Evolutionary conservation across 2,888 invertebrate species (phyloP).

Genomic region (Alsophila aescularia): DNA sequence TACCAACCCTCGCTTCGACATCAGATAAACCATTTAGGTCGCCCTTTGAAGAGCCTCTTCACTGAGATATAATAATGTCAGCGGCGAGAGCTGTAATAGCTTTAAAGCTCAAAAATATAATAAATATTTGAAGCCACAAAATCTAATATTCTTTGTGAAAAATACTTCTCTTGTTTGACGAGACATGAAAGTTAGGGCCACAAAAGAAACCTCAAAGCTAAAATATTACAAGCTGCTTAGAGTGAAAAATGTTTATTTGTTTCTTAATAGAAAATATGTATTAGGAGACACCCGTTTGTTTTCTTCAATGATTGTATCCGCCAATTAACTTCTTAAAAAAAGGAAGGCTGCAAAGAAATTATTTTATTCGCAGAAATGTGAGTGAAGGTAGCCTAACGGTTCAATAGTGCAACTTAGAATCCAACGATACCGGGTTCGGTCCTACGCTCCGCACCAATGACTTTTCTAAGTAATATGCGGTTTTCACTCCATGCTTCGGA

Average conservation of each 20-base stretch:
- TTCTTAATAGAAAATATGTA: background rate
- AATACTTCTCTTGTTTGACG: conserved; percentile 16
- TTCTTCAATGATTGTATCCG: background rate
- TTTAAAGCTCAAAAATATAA: conserved; percentile 8
- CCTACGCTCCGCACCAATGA: no score
- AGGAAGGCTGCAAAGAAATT: background rate
- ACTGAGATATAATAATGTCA: background rate
- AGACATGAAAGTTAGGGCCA: conserved; percentile 6
- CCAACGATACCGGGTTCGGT: no score
- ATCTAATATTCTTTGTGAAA: conserved; percentile 21
- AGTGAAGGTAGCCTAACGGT: no score
- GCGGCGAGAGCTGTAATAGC: conserved; percentile 3
- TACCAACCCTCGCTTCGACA: background rate
- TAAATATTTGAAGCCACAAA: conserved; percentile 13
- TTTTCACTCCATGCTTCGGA: no score
- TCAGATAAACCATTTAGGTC: conserved; percentile 6
- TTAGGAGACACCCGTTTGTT: conserved; percentile 1
- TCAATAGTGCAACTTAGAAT: no score
- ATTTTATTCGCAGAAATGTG: no score
- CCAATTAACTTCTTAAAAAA: background rate
- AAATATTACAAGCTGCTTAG: conserved; percentile 5
- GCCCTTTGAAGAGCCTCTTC: conserved; percentile 7
- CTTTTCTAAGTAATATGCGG: no score
- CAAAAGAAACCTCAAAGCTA: conserved; percentile 7
- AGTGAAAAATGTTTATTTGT: conserved; percentile 7